phyloP scores from a whole-genome alignment of 1,140 invertebrate genomes.

The Anoplophora glabripennis region DNA sequence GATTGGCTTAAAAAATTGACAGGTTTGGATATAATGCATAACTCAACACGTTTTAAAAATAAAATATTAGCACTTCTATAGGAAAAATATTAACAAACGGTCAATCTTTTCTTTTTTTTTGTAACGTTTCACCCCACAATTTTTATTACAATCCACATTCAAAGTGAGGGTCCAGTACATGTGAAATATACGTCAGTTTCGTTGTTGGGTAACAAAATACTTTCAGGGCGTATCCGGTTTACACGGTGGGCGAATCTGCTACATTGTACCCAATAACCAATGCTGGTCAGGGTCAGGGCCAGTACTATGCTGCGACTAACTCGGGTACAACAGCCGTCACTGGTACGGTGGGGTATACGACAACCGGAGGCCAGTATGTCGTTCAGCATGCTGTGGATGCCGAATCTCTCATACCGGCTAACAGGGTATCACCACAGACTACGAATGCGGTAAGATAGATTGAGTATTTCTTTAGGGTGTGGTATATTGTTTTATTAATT shows the following conservation, averaged over 20 bases:
- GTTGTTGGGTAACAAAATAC: slow-evolving; percentile 1
- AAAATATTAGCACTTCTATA: too few relatives aligned
- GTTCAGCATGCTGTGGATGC: slow-evolving; percentile 60
- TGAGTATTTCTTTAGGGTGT: too few relatives aligned
- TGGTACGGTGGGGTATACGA: slow-evolving; percentile 57
- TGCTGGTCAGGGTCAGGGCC: slow-evolving; percentile 53
- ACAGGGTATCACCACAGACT: slow-evolving; percentile 66
- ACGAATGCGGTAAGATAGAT: slow-evolving; percentile 56
- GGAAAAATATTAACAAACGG: too few relatives aligned
- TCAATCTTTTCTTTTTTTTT: too few relatives aligned
- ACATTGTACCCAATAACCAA: slow-evolving; percentile 64
- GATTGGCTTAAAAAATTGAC: too few relatives aligned
- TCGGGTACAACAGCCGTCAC: slow-evolving; percentile 58
- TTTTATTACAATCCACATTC: too few relatives aligned
- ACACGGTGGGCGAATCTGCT: slow-evolving; percentile 73
- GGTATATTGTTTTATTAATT: too few relatives aligned
- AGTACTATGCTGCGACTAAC: slow-evolving; percentile 61
- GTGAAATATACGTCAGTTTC: not conserved
- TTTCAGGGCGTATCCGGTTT: slow-evolving; percentile 78
- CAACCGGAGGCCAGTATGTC: slow-evolving; percentile 57
- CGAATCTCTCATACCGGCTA: slow-evolving; percentile 46
- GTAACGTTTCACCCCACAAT: too few relatives aligned
- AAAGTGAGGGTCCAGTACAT: too few relatives aligned
- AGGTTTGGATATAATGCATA: too few relatives aligned
- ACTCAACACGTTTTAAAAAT: too few relatives aligned